Evolutionary conservation across 2,113 vertebrate species (phyloP).

Genomic region (Ondatra zibethicus): DNA sequence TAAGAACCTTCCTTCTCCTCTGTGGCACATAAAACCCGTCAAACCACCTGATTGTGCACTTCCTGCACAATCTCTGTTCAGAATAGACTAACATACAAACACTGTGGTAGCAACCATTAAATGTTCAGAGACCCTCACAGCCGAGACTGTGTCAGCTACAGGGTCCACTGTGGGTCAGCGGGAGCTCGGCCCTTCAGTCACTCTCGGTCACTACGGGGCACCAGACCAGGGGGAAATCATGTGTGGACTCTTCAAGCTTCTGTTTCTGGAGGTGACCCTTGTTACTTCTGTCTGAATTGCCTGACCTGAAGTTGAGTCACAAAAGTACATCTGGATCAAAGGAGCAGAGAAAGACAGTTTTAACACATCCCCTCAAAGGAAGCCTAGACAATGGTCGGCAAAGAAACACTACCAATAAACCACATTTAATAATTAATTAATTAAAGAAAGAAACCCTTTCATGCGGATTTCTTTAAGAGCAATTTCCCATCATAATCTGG

Average conservation of each 20-base stretch:
- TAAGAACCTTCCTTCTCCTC: background rate
- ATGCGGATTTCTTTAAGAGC: background rate
- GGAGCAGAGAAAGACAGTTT: background rate
- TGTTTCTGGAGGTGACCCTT: background rate
- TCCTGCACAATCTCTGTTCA: background rate
- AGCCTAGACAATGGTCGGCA: background rate
- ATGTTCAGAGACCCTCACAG: background rate
- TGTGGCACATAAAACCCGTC: background rate
- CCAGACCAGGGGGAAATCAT: background rate
- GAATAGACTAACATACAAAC: rapidly evolving
- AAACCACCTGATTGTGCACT: background rate
- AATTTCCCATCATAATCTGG: background rate
- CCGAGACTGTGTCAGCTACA: background rate
- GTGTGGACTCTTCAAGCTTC: background rate
- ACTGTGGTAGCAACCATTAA: background rate
- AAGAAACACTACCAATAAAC: background rate
- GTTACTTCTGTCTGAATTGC: background rate
- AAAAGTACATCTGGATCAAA: background rate
- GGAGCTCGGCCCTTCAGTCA: background rate
- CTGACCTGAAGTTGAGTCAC: background rate
- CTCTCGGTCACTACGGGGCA: background rate
- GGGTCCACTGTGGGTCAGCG: too few species aligned
- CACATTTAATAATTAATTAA: background rate
- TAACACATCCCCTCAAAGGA: background rate
- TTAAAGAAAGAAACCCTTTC: background rate